These are phyloP conservation scores for Dendrolimus houi DNA, from an alignment of 2,888 invertebrate genomes.

Conservation along the genomic window DNA sequence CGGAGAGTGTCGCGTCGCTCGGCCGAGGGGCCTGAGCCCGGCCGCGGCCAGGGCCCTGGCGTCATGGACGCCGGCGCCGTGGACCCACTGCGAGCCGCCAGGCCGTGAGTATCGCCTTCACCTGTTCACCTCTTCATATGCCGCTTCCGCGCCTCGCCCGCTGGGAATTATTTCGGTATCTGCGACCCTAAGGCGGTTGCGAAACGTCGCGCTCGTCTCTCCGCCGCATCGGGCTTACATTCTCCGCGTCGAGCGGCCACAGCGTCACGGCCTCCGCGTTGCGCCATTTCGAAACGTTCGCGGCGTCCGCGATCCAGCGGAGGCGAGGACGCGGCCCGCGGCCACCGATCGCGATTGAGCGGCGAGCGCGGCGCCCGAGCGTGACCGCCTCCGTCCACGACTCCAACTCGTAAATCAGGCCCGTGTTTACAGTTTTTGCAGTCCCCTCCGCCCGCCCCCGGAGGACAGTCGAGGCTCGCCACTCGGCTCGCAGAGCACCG, in stretches of 20 bases:
- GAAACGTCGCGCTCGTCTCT: constrained; percentile 65
- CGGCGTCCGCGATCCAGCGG: constrained; percentile 46
- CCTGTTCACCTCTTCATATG: constrained; percentile 27
- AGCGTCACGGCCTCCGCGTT: constrained; percentile 73
- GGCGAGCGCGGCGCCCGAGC: constrained; percentile 61
- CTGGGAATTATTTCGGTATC: constrained; percentile 65
- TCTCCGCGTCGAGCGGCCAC: constrained; percentile 64
- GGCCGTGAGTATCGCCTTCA: constrained; percentile 69
- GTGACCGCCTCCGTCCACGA: constrained; percentile 57
- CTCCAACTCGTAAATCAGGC: constrained; percentile 56
- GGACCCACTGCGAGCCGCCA: constrained; percentile 69
- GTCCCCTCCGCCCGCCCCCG: constrained; percentile 54
- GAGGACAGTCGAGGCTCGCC: constrained; percentile 47
- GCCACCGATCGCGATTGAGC: constrained; percentile 48
- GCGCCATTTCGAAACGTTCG: constrained; percentile 68
- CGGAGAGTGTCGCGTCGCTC: constrained; percentile 71
- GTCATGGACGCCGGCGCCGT: constrained; percentile 71
- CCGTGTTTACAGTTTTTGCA: constrained; percentile 71
- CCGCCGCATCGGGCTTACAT: constrained; percentile 62
- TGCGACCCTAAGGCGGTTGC: constrained; percentile 63
- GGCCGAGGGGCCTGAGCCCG: constrained; percentile 70
- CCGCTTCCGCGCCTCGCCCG: constrained; percentile 33
- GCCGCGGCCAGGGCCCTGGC: constrained; percentile 71
- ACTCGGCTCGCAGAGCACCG: constrained; percentile 39
- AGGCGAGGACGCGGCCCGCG: constrained; percentile 52